Evolutionary conservation across 2,113 vertebrate species (phyloP).

Genomic region (Sula dactylatra): DNA sequence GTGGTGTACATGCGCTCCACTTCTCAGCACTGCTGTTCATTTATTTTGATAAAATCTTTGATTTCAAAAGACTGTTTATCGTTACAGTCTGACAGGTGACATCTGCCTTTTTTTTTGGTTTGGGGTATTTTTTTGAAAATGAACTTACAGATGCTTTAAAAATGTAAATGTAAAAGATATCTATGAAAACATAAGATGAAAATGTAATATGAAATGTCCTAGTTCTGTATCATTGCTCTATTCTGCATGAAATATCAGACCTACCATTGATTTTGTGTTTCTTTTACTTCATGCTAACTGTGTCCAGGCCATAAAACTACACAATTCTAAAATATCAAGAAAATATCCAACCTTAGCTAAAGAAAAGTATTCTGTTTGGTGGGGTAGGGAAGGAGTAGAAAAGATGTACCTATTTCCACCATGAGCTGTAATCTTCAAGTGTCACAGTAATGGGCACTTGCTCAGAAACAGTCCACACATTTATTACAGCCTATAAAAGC

Average conservation of each 20-base stretch:
- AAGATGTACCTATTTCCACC: background rate
- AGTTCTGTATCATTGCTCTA: background rate
- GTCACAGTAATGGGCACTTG: background rate
- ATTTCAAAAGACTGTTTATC: background rate
- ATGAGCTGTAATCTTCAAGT: background rate
- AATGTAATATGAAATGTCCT: background rate
- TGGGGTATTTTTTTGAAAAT: background rate
- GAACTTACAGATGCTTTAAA: background rate
- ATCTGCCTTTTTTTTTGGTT: background rate
- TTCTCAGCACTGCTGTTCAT: background rate
- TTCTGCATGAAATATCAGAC: background rate
- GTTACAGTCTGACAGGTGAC: background rate
- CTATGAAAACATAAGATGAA: background rate
- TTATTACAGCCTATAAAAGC: background rate
- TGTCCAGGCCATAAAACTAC: background rate
- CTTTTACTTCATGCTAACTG: background rate
- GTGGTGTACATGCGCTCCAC: background rate
- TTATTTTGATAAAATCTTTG: background rate
- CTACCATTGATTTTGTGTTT: background rate
- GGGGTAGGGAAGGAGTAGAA: background rate
- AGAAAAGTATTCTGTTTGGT: background rate
- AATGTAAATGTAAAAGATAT: background rate
- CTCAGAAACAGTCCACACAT: background rate
- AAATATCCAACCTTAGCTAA: background rate
- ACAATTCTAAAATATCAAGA: background rate